A percentile compares a stretch with the other conserved stretches of the same genome.
Evolutionary conservation across 1,140 invertebrate genomes (phyloP).

Genomic region (Drosophila obscura): DNA sequence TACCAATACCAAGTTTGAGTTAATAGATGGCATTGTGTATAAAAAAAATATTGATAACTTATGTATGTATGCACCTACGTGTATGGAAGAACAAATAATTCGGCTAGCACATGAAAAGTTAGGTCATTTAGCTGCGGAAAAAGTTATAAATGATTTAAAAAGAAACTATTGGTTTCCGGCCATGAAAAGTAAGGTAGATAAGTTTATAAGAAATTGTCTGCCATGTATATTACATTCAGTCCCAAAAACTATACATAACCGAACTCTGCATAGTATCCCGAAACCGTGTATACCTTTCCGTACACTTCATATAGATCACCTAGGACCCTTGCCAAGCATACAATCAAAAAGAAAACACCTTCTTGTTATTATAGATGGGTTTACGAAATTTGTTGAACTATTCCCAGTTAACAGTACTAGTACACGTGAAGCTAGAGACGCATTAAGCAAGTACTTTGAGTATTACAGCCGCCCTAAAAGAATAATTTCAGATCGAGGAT

Average conservation of each 20-base stretch:
- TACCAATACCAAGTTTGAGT: not conserved
- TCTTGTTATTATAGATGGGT: conserved; percentile 15
- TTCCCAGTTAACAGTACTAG: conserved; percentile 1
- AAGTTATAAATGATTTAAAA: not conserved
- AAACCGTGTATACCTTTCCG: conserved; percentile 13
- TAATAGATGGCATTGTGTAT: not conserved
- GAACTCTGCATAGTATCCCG: conserved; percentile 16
- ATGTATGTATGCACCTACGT: not conserved
- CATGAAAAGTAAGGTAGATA: not conserved
- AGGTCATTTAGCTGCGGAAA: not conserved
- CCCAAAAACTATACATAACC: not conserved
- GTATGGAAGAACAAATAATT: conserved; percentile 6
- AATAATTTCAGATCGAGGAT: conserved; percentile 5
- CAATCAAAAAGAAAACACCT: conserved; percentile 19
- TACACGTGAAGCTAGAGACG: conserved; percentile 3
- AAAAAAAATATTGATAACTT: not conserved
- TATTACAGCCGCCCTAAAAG: conserved; percentile 4
- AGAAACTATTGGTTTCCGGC: not conserved
- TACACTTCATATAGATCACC: conserved; percentile 22
- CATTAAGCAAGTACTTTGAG: conserved; percentile 4
- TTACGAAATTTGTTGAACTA: conserved; percentile 17
- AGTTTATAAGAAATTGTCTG: not conserved
- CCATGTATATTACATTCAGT: conserved; percentile 10
- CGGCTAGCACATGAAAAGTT: not conserved
- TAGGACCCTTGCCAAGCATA: conserved; percentile 3